Evolutionary conservation across 2,888 invertebrate species (phyloP).

Genomic region (Drosophila borealis): DNA sequence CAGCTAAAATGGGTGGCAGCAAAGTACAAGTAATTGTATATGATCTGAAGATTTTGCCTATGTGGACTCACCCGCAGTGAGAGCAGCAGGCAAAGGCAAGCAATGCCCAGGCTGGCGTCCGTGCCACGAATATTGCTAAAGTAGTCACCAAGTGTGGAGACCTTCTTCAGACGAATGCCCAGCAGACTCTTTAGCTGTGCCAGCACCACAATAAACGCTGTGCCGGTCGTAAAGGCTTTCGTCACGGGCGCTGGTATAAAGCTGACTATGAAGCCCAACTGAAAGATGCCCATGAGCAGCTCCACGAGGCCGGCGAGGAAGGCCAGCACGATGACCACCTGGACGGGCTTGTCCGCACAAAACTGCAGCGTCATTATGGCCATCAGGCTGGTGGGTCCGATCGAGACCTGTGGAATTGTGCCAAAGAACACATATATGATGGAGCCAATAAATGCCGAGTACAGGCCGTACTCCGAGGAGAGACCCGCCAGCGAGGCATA

Average conservation of each 20-base stretch:
- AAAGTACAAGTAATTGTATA: no score
- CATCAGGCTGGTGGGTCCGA: constrained; percentile 97
- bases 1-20: constrained; percentile 46
- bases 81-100: constrained; percentile 89
- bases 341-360: constrained; percentile 89
- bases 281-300: constrained; percentile 92
- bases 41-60: neutral
- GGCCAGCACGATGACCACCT: constrained; percentile 90
- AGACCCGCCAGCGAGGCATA: constrained; percentile 94
- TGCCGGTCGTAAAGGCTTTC: constrained; percentile 93
- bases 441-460: constrained; percentile 95
- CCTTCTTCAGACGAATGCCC: constrained; percentile 87
- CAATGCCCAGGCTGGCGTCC: constrained; percentile 89
- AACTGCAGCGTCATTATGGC: constrained; percentile 92
- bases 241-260: constrained; percentile 94
- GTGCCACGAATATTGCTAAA: constrained; percentile 86
- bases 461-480: constrained; percentile 95
- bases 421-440: constrained; percentile 95
- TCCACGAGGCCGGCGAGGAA: constrained; percentile 92
- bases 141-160: constrained; percentile 83
- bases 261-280: constrained; percentile 93
- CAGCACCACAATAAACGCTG: constrained; percentile 91
- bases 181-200: constrained; percentile 91
- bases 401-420: constrained; percentile 93
- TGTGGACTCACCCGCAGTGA: constrained; percentile 87